Conservation (phyloP, 2,797 vertebrate species). For the Anguilla anguilla region DNA sequence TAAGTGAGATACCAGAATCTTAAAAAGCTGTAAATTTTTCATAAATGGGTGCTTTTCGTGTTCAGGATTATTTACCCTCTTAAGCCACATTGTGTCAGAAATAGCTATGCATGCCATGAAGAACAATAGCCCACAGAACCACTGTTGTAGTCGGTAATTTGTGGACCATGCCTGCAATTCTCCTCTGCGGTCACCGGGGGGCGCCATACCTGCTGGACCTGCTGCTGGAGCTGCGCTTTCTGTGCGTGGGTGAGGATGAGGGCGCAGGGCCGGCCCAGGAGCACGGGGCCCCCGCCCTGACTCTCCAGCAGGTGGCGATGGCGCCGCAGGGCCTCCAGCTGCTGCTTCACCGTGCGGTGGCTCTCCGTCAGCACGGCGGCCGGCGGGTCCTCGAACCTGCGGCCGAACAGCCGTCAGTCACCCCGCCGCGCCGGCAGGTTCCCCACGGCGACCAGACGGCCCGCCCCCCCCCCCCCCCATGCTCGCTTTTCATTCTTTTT, state of each 20-base stretch:
- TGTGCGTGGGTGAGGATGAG: constrained; percentile 71
- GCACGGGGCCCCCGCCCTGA: constrained; percentile 44
- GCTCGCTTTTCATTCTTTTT: too few relatives aligned
- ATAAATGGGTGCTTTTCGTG: too few relatives aligned
- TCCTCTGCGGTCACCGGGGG: neutral
- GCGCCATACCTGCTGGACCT: constrained; percentile 84
- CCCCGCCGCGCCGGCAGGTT: too few relatives aligned
- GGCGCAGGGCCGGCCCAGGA: constrained; percentile 40
- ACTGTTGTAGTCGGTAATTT: too few relatives aligned
- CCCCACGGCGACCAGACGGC: too few relatives aligned
- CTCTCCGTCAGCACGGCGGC: constrained; percentile 77
- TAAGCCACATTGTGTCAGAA: too few relatives aligned
- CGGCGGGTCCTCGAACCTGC: constrained; percentile 74
- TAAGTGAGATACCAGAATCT: too few relatives aligned
- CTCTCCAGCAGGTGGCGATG: constrained; percentile 67
- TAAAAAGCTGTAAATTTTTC: too few relatives aligned
- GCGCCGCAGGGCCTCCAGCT: constrained; percentile 76
- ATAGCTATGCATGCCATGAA: too few relatives aligned
- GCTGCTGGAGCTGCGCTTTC: constrained; percentile 80
- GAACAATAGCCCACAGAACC: too few relatives aligned
- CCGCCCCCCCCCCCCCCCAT: too few relatives aligned
- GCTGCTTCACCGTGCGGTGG: constrained; percentile 83
- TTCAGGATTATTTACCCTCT: too few relatives aligned
- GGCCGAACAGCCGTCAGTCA: neutral
- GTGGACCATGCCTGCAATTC: neutral